Percentiles rank a stretch among this genome's conserved stretches.
phyloP scores from a whole-genome alignment of 1,140 invertebrate species.

The Drosophila burlai region DNA sequence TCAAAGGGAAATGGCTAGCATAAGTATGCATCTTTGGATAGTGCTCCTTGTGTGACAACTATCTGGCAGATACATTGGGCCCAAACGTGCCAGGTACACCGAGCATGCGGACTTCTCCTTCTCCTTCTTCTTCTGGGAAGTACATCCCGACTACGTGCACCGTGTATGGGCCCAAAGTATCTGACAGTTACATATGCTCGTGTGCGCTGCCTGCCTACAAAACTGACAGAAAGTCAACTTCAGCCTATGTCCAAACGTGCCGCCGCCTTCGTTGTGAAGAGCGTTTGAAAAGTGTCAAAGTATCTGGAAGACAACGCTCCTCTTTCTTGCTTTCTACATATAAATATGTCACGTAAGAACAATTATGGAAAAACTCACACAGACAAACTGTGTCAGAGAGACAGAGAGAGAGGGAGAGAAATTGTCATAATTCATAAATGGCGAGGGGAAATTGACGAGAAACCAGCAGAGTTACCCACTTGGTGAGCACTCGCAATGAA shows the following conservation, averaged over 20 bases:
- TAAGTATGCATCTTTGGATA: background rate
- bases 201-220: conserved; percentile 15
- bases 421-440: conserved; percentile 53
- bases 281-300: conserved; percentile 53
- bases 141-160: conserved; percentile 29
- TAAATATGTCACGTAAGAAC: conserved; percentile 60
- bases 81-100: conserved; percentile 32
- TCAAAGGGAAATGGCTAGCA: background rate
- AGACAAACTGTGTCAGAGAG: conserved; percentile 55
- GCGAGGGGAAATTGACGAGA: conserved; percentile 15
- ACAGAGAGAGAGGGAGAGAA: conserved; percentile 38
- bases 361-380: conserved; percentile 56
- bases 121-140: conserved; percentile 14
- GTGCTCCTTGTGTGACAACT: conserved; percentile 25
- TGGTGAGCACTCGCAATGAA: conserved; percentile 50
- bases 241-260: conserved; percentile 42
- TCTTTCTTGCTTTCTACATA: background rate
- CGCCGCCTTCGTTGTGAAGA: conserved; percentile 15
- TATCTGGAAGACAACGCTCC: conserved; percentile 34
- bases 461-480: conserved; percentile 28
- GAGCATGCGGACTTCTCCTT: background rate
- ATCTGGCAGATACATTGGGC: conserved; percentile 48
- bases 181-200: conserved; percentile 47
- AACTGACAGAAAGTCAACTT: conserved; percentile 42
- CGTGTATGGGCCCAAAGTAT: conserved; percentile 39